Evolutionary conservation across 1,140 invertebrate species (phyloP), one percentile per base, ranked within the genome.

Genomic region (Aphis craccivora): DNA sequence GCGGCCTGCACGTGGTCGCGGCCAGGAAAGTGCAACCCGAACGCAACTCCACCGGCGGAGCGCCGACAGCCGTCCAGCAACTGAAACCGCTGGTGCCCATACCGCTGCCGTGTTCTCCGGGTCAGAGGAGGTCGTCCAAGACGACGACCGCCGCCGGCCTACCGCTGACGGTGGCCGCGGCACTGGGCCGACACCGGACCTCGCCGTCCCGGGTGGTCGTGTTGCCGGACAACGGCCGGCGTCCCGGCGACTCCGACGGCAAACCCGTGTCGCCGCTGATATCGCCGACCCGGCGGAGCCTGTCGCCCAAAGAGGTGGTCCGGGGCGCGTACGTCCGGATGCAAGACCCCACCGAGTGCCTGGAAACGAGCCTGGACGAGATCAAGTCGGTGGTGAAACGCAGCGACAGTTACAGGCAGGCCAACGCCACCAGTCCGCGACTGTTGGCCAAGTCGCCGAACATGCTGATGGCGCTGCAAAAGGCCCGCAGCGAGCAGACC

Each of bases 361-460:
- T 93, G 30, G 93, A 94, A 40, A 94, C 93, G 25, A 88, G 93
- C 48, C 55, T 90, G 30, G 94, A 94, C 48, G 94, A 94, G 18
- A 51, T 83, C 22, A 95, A 95, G 92, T 95, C 95, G 76, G 95
- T 95, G 93, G 93, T 98, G 48, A 98, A 98, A 95, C 96, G 98
- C 86, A 98, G 97, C 95, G 97, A 98, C 95, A 98, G 97, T 95
- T 98, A 98, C 95, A 96, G 97, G 94, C 96, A 98, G 95, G 98
- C 98, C 2, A 98, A 98, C 95, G 93, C 94, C 76, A 90, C 94
- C 60, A 94, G 91, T 53, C 91, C 91, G 2, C 45, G 91, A 48
- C 25, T 84, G 81, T 9, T 7, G 23, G 5, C 48, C 76, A 93
- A 93, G 81, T 94, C 94, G 48, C 94, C 95, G 2, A 95, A 94